A percentile compares a stretch with the other conserved stretches of the same genome.
phyloP scores from a whole-genome alignment of 2,797 vertebrate genomes.

The Acrossocheilus fasciatus region DNA sequence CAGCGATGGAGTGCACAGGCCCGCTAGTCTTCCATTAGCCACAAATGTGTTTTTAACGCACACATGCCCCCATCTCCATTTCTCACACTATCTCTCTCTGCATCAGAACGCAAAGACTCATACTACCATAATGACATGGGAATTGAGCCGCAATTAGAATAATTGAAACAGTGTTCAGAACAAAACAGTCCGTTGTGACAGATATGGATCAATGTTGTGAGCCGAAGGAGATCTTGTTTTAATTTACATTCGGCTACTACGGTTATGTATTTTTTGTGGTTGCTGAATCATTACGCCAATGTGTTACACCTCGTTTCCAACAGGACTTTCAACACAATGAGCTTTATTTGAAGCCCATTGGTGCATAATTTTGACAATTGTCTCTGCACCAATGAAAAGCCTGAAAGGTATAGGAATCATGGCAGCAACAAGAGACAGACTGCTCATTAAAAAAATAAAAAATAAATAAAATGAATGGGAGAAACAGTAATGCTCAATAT shows the following conservation, averaged over 20 bases:
- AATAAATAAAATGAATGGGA: background rate
- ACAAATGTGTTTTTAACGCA: slow-evolving; percentile 50
- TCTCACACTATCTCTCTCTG: slow-evolving; percentile 56
- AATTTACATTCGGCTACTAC: slow-evolving; percentile 45
- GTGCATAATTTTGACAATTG: background rate
- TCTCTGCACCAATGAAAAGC: background rate
- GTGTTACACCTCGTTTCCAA: slow-evolving; percentile 39
- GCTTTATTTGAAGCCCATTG: background rate
- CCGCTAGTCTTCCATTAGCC: slow-evolving; percentile 56
- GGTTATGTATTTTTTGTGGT: slow-evolving; percentile 28
- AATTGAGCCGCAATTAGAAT: slow-evolving; percentile 58
- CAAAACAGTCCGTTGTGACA: slow-evolving; percentile 49
- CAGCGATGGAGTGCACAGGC: slow-evolving; percentile 65
- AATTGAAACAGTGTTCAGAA: slow-evolving; percentile 56
- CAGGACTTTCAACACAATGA: slow-evolving; percentile 1
- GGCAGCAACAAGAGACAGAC: too few species aligned
- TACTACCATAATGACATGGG: slow-evolving; percentile 58
- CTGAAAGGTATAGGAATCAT: background rate
- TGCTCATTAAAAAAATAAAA: background rate
- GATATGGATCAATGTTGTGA: slow-evolving; percentile 59
- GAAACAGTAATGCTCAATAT: background rate
- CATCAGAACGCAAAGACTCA: slow-evolving; percentile 56
- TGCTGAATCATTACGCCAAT: slow-evolving; percentile 42
- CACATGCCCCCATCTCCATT: slow-evolving; percentile 35
- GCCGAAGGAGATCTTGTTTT: slow-evolving; percentile 49